These are phyloP conservation scores for Drosophila paranaensis DNA, from an alignment of 2,888 invertebrate genomes.

Conservation along the genomic window DNA sequence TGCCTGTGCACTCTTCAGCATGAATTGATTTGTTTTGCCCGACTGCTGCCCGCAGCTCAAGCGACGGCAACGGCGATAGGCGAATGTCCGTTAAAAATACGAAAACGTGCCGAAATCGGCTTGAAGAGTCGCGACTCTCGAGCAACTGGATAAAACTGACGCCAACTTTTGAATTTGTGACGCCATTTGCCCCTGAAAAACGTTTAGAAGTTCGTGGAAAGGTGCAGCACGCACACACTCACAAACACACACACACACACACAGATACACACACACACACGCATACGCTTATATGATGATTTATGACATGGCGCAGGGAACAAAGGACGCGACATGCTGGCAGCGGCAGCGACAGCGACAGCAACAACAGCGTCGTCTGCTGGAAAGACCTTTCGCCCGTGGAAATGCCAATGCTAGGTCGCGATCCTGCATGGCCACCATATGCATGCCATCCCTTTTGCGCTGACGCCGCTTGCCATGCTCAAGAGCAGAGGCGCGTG, in stretches of 20 bases:
- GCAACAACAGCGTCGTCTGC: slow-evolving; percentile 40
- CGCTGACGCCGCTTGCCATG: slow-evolving; percentile 18
- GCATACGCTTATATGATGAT: slow-evolving; percentile 55
- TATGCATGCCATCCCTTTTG: slow-evolving; percentile 45
- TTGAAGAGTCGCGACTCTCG: slow-evolving; percentile 27
- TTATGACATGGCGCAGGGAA: slow-evolving; percentile 72
- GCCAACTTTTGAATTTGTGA: slow-evolving; percentile 64
- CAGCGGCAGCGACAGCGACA: slow-evolving; percentile 23
- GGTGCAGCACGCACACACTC: slow-evolving; percentile 43
- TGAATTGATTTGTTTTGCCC: slow-evolving; percentile 75
- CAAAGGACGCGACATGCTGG: slow-evolving; percentile 43
- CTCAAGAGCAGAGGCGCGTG: slow-evolving; percentile 54
- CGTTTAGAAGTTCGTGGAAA: slow-evolving; percentile 74
- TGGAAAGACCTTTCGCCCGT: slow-evolving; percentile 59
- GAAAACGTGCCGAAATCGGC: slow-evolving; percentile 30
- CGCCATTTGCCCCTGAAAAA: slow-evolving; percentile 72
- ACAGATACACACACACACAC: slow-evolving; percentile 22
- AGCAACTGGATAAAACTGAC: slow-evolving; percentile 53
- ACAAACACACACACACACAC: slow-evolving; percentile 19
- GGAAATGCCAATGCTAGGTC: slow-evolving; percentile 64
- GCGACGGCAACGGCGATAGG: slow-evolving; percentile 16
- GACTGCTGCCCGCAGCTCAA: slow-evolving; percentile 10
- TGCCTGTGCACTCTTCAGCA: slow-evolving; percentile 36
- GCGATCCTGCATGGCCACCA: slow-evolving; percentile 61
- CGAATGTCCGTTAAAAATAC: slow-evolving; percentile 40